phyloP scores from a whole-genome alignment of 2,888 invertebrate species.

The Cecidostiba fungosa region DNA sequence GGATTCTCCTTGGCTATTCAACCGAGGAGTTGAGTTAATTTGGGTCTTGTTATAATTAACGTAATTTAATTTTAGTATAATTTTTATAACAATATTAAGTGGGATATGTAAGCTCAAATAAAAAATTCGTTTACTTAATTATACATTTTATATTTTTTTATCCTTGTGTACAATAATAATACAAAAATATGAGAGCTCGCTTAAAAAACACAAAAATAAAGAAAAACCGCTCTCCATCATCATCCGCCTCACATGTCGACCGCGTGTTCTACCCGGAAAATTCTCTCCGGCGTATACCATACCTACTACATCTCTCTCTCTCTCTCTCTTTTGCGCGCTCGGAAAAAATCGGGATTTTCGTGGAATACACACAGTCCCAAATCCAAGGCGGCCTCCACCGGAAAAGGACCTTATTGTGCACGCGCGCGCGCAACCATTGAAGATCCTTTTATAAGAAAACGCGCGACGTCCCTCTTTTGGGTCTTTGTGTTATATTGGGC shows the following conservation, averaged over 20 bases:
- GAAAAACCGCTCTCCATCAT: background rate
- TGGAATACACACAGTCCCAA: background rate
- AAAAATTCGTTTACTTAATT: too few species aligned
- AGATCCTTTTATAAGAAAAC: background rate
- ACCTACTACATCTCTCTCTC: background rate
- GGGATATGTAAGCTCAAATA: too few species aligned
- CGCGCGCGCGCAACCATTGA: background rate
- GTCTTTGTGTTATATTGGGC: background rate
- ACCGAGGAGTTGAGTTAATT: slow-evolving; percentile 24
- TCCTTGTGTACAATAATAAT: too few species aligned
- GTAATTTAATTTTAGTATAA: too few species aligned
- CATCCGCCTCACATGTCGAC: background rate
- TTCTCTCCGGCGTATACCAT: background rate
- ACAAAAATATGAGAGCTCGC: too few species aligned
- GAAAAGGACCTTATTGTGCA: slow-evolving; percentile 19
- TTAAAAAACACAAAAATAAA: background rate
- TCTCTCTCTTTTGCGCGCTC: background rate
- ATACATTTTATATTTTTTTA: too few species aligned
- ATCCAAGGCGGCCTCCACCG: slow-evolving; percentile 1
- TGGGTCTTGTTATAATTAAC: background rate
- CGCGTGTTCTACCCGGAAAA: slow-evolving; percentile 30
- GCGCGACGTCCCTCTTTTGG: slow-evolving; percentile 23
- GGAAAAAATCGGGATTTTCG: slow-evolving; percentile 28
- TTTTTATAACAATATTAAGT: too few species aligned
- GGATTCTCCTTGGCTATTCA: slow-evolving; percentile 66